Base-by-base conservation (phyloP, 1,140 invertebrate genomes). In the Brachionus asplanchnoidis region DNA sequence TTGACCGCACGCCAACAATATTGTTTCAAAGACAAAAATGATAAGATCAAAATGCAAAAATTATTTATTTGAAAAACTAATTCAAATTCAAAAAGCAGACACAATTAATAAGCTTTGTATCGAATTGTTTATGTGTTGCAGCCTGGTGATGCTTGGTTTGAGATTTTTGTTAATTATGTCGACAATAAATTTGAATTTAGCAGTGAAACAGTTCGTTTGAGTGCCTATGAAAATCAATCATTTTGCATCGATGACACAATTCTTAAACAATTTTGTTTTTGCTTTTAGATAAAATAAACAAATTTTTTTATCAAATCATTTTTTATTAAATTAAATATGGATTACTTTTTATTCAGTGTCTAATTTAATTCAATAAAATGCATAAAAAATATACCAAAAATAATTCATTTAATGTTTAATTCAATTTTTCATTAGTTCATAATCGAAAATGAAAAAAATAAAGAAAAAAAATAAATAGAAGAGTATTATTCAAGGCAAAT, bases 111-210 rank as follows among this genome's bases (percentile, higher is more conserved):
- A 12, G 11, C 7, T 14, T 46, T 32, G 4, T 46, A 42, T 42
- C 20, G 28, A 11, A 28, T 46, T 17, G 70, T 77, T 3, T 40
- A 28, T 9, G n/a, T 77, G 11, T 40, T 77, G 70, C 20, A 36
- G n/a, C 70, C 70, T 8, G 70, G 70, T 20, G 70, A 77, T 77
- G 70, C 70, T 20, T 77, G 70, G 70, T 77, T 77, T 36, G 36
- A 77, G 17, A 77, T 2, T 20, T 20, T 17, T 32, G n/a, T 77
- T 28, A 42, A 77, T 5, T 77, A 7, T 40, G 46, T 50, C 4
- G 9, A 77, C 70, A 77, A 77, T 8, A 77, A 46, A 20, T 32
- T 77, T 46, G 32, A 23, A 26, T n/a, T 77, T 42, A 20, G 9
- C 17, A 26, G n/a, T 20, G 28, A 77, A 12, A 23, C 70, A 12